Conservation (phyloP, 2,888 invertebrate genomes). For the Ormyrus thymus region DNA sequence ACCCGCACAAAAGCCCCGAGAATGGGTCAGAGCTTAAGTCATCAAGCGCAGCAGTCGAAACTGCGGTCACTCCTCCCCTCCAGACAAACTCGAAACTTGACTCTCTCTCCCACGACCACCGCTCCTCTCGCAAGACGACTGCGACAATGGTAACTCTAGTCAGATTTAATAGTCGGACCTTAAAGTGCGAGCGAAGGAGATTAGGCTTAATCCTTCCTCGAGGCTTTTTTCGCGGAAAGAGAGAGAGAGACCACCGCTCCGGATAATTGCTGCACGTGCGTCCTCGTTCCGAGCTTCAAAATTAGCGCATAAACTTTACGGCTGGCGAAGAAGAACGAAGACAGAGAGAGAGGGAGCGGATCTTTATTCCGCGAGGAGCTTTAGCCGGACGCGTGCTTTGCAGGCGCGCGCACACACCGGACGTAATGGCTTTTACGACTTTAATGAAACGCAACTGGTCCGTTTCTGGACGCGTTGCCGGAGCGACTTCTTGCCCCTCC, state of each 20-base stretch:
- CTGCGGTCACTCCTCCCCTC: background rate
- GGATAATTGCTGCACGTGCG: constrained; percentile 23
- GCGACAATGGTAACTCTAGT: constrained; percentile 22
- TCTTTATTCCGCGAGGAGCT: constrained; percentile 16
- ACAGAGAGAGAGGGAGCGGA: background rate
- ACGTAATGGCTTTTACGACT: constrained; percentile 39
- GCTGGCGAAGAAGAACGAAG: background rate
- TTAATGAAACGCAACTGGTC: constrained; percentile 32
- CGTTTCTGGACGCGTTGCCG: background rate
- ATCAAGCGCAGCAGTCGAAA: constrained; percentile 2
- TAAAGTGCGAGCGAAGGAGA: constrained; percentile 28
- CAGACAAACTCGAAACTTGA: background rate
- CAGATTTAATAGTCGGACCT: constrained; percentile 48
- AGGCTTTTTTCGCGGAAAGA: no score
- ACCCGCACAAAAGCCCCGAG: constrained; percentile 1
- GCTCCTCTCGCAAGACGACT: constrained; percentile 4
- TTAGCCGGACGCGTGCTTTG: constrained; percentile 4
- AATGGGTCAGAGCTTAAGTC: background rate
- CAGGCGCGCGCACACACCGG: constrained; percentile 1
- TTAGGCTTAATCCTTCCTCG: background rate
- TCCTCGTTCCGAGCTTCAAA: constrained; percentile 20
- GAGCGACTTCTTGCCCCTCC: no score
- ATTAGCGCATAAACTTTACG: constrained; percentile 46
- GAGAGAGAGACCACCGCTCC: no score
- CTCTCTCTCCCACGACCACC: background rate